Evolutionary conservation across 35 echinoderm and acorn worm species (phyloP), one percentile per base, ranked within the genome.

Genomic region (Ptychodera flava): DNA sequence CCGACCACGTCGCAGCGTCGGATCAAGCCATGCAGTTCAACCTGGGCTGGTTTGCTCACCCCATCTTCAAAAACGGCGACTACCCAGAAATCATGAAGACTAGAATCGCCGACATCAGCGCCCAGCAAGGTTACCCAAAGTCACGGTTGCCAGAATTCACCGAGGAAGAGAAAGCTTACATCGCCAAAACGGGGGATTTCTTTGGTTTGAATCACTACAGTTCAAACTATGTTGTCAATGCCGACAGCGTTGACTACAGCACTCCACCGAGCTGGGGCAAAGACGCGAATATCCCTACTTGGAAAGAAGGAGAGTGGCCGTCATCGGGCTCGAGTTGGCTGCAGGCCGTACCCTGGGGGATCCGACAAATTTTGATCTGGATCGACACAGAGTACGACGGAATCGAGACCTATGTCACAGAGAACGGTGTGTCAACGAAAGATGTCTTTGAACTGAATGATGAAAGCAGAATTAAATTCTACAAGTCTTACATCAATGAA

Each of bases 81-180:
- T 97, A 97, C 36, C 95, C 95, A 16, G 87, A 89, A 1, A 38
- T 97, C 31, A 93, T 97, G 95, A 93, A 93, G 85, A 77, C 82
- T 16, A 93, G 52, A 36, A 91, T 97, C 1, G 92, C 86, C 10
- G 31, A 35, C 0, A 93, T 91, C 82, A 97, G 95, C 36, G 81
- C 78, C 28, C 14, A 81, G n/a, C 89, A 93, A 53, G 92, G 92
- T 0, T 85, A 36, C 77, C 80, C 31, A 15, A 34, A 83, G 64
- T 97, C 92, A 6, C 89, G 95, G n/a, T 87, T 97, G 0, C 95
- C 95, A 12, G 92, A 89, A 76, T 97, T 97, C 80, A 93, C 92
- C 1, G 89, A 82, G 0, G 87, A 93, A 31, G 86, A 97, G 64
- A 93, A 97, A 84, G 33, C 31, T 0, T 91, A 64, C 38, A 75